Conservation (phyloP, 2,888 invertebrate genomes). For the Clostera curtula region DNA sequence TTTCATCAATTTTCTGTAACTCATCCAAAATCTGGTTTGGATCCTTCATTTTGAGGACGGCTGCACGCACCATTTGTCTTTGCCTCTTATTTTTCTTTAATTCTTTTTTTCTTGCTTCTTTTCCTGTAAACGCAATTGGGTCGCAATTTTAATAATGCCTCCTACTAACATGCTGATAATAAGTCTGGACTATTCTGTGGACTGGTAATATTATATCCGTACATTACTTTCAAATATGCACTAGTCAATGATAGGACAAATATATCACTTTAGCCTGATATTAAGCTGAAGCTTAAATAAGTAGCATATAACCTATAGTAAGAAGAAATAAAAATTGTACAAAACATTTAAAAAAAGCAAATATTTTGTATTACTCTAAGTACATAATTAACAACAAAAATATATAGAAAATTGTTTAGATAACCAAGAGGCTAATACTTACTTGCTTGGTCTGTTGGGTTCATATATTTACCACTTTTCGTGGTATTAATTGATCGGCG, state of each 20-base stretch:
- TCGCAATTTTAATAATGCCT: too few relatives aligned
- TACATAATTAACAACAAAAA: constrained; percentile 10
- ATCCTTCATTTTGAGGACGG: constrained; percentile 98
- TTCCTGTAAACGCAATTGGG: constrained; percentile 78
- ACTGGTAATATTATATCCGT: too few relatives aligned
- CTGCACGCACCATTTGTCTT: constrained; percentile 95
- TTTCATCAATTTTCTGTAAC: constrained; percentile 98
- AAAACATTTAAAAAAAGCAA: too few relatives aligned
- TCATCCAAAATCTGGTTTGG: constrained; percentile 95
- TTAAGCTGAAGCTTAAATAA: too few relatives aligned
- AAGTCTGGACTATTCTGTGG: too few relatives aligned
- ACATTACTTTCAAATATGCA: too few relatives aligned
- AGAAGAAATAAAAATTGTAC: too few relatives aligned
- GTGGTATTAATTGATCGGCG: constrained; percentile 98
- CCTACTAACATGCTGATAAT: too few relatives aligned
- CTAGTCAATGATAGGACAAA: too few relatives aligned
- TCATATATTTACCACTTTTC: constrained; percentile 99
- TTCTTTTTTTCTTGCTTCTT: constrained; percentile 97
- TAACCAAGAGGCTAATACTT: constrained; percentile 72
- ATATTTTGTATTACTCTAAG: background rate
- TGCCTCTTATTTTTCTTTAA: constrained; percentile 99
- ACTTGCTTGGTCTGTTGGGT: constrained; percentile 99
- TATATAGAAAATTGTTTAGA: constrained; percentile 6
- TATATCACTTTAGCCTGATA: too few relatives aligned
- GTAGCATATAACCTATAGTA: too few relatives aligned